phyloP scores from a whole-genome alignment of 1,140 invertebrate species.

The Drosophila arizonae region DNA sequence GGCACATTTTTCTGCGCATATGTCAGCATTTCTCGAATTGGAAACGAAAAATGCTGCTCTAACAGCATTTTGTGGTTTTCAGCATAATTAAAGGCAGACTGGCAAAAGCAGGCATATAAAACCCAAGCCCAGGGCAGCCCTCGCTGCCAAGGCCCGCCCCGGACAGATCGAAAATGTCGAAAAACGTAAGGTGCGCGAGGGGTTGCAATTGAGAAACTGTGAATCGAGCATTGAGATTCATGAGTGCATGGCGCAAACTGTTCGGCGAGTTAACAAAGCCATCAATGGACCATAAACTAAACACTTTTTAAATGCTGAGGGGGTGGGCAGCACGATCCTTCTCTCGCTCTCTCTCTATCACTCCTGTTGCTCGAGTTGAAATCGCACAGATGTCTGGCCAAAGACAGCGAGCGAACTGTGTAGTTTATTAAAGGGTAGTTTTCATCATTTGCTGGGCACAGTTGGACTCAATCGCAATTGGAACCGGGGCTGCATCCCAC shows the following conservation, averaged over 20 bases:
- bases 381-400: conserved; percentile 69
- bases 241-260: conserved; percentile 43
- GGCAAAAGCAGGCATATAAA: conserved; percentile 15
- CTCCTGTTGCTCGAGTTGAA: conserved; percentile 42
- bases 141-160: conserved; percentile 56
- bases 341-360: background rate
- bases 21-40: conserved; percentile 79
- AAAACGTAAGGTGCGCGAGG: conserved; percentile 77
- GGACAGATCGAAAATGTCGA: conserved; percentile 82
- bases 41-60: conserved; percentile 76
- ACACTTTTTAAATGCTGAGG: conserved; percentile 79
- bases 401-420: conserved; percentile 11
- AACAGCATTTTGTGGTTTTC: conserved; percentile 81
- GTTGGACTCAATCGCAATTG: conserved; percentile 66
- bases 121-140: background rate
- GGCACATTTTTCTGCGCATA: conserved; percentile 68
- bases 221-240: conserved; percentile 50
- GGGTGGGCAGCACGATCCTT: conserved; percentile 37
- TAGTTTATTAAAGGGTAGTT: conserved; percentile 82
- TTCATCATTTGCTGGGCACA: conserved; percentile 72
- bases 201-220: conserved; percentile 56
- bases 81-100: conserved; percentile 81
- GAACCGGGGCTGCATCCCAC: conserved; percentile 45
- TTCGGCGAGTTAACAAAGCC: conserved; percentile 80
- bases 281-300: conserved; percentile 82